Conservation (phyloP, 2,888 invertebrate species). For the Torymus aiolomorphi region DNA sequence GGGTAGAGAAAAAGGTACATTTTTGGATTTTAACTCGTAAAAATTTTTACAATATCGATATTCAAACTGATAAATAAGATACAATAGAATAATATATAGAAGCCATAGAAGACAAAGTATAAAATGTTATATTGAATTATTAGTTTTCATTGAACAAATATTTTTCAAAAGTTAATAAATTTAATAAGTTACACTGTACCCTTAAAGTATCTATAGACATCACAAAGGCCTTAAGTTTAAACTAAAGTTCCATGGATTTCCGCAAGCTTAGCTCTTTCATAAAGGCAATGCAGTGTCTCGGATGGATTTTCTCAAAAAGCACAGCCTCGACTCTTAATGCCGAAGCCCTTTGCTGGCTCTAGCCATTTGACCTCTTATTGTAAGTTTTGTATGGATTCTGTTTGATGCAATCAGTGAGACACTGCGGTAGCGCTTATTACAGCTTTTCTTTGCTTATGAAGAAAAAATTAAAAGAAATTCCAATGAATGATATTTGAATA, state of each 20-base stretch:
- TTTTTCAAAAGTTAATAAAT: too few relatives aligned
- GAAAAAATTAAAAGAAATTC: neutral
- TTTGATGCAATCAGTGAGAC: slow-evolving; percentile 13
- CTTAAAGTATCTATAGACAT: neutral
- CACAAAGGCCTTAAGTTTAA: slow-evolving; percentile 1
- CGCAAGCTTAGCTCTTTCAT: neutral
- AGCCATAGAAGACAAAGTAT: too few relatives aligned
- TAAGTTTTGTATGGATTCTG: slow-evolving; percentile 40
- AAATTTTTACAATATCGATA: too few relatives aligned
- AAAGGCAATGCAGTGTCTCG: slow-evolving; percentile 6
- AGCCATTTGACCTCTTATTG: slow-evolving; percentile 35
- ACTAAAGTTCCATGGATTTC: neutral
- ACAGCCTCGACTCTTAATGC: slow-evolving; percentile 17
- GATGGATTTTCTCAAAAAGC: slow-evolving; percentile 2
- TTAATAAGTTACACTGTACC: neutral
- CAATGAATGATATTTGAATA: neutral
- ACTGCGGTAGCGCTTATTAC: slow-evolving; percentile 4
- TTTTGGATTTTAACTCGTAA: too few relatives aligned
- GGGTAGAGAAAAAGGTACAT: too few relatives aligned
- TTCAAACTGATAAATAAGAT: too few relatives aligned
- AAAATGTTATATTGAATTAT: too few relatives aligned
- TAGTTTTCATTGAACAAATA: too few relatives aligned
- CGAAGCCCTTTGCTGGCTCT: slow-evolving; percentile 40
- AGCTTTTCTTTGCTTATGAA: neutral
- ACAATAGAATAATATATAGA: too few relatives aligned